Evolutionary conservation across 2,888 invertebrate species (phyloP).

Genomic region (Scaptomyza flava): DNA sequence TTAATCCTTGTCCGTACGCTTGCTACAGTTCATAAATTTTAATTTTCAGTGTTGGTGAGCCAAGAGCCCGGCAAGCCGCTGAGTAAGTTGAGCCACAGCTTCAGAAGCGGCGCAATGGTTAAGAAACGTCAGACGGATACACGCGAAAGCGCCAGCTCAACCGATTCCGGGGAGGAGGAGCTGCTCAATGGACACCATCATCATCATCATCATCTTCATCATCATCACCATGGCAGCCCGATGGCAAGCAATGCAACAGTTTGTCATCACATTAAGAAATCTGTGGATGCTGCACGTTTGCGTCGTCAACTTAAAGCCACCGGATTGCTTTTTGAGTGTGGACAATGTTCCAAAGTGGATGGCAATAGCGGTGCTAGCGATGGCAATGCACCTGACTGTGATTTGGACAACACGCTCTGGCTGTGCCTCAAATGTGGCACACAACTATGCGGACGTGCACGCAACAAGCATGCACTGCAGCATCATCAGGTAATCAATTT

Average conservation of each 20-base stretch:
- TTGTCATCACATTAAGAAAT: conserved; percentile 89
- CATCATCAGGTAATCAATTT: conserved; percentile 86
- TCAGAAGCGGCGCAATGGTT: conserved; percentile 85
- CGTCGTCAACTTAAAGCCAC: conserved; percentile 86
- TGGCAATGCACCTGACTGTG: conserved; percentile 74
- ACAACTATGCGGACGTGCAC: conserved; percentile 89
- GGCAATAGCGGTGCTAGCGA: conserved; percentile 82
- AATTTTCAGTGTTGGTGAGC: conserved; percentile 30
- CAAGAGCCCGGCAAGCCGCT: conserved; percentile 40
- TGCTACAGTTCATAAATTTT: conserved; percentile 11
- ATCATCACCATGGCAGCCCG: conserved; percentile 9
- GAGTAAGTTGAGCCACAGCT: conserved; percentile 31
- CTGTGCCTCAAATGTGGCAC: conserved; percentile 93
- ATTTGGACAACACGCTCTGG: conserved; percentile 87
- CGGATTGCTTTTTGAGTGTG: conserved; percentile 86
- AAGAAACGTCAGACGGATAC: conserved; percentile 91
- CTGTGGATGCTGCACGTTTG: conserved; percentile 87
- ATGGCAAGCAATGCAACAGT: conserved; percentile 8
- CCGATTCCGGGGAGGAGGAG: conserved; percentile 90
- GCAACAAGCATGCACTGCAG: conserved; percentile 89
- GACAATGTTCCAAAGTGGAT: conserved; percentile 85
- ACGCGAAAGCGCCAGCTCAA: conserved; percentile 88
- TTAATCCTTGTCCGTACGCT: too few relatives aligned
- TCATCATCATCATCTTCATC: background rate
- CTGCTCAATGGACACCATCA: conserved; percentile 75